Conservation (phyloP, 2,888 invertebrate genomes). For the Horisme vitalbata region DNA sequence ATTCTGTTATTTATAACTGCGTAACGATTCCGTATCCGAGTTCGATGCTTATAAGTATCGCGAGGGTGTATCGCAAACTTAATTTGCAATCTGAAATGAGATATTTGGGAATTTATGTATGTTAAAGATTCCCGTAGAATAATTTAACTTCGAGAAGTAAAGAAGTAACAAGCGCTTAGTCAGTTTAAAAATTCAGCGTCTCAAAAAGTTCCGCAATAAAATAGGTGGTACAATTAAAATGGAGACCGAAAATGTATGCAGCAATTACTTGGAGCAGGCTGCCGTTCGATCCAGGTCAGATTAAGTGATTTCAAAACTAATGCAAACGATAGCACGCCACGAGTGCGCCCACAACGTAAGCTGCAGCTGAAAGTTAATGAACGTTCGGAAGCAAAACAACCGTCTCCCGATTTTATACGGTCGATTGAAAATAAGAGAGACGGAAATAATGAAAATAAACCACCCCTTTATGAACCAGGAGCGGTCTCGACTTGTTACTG, state of each 20-base stretch:
- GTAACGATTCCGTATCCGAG: constrained; percentile 42
- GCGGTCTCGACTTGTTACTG: constrained; percentile 7
- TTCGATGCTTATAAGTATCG: constrained; percentile 36
- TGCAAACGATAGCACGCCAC: constrained; percentile 69
- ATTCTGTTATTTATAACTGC: constrained; percentile 66
- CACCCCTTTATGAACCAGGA: constrained; percentile 12
- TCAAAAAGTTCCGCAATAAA: constrained; percentile 27
- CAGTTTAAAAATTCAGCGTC: constrained; percentile 5
- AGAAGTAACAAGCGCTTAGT: neutral
- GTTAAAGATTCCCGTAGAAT: constrained; percentile 6
- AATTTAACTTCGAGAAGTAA: neutral
- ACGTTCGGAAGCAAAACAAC: constrained; percentile 51
- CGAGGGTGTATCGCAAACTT: constrained; percentile 23
- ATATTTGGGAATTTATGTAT: constrained; percentile 17
- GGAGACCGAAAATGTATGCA: constrained; percentile 72
- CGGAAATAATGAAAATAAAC: constrained; percentile 26
- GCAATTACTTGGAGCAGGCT: constrained; percentile 73
- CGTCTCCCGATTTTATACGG: constrained; percentile 46
- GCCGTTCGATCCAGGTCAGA: constrained; percentile 76
- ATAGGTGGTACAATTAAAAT: constrained; percentile 63
- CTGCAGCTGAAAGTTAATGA: constrained; percentile 67
- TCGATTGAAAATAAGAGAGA: constrained; percentile 43
- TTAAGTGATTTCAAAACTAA: constrained; percentile 80
- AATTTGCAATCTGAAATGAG: constrained; percentile 24
- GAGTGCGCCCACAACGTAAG: constrained; percentile 51